These are phyloP conservation scores for Periophthalmodon schlosseri DNA, from an alignment of 2,113 vertebrate genomes.

Conservation along the genomic window DNA sequence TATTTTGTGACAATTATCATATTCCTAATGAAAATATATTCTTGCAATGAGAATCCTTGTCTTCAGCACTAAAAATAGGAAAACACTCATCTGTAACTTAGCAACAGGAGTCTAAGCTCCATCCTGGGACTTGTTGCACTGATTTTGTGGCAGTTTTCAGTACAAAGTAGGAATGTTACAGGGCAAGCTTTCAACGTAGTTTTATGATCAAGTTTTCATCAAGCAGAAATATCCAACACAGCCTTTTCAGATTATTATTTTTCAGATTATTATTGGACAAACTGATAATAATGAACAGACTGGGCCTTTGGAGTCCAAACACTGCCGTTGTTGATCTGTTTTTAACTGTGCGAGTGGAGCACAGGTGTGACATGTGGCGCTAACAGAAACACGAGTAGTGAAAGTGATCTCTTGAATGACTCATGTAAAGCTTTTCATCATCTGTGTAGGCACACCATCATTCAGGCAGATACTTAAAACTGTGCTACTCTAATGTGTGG, in stretches of 20 bases:
- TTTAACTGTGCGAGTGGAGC: background rate
- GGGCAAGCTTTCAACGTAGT: constrained; percentile 20
- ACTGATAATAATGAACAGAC: background rate
- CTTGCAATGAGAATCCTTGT: constrained; percentile 70
- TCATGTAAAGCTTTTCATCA: constrained; percentile 60
- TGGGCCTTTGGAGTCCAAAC: constrained; percentile 18
- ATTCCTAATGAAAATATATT: constrained; percentile 78
- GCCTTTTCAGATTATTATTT: background rate
- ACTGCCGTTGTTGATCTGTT: constrained; percentile 21
- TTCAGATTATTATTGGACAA: background rate
- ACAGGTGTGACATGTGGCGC: constrained; percentile 41
- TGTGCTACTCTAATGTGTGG: constrained; percentile 25
- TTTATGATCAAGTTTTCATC: constrained; percentile 1
- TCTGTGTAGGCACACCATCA: constrained; percentile 52
- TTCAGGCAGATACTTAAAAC: constrained; percentile 27
- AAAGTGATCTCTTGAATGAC: constrained; percentile 54
- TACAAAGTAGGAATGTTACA: constrained; percentile 49
- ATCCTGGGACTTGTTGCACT: constrained; percentile 77
- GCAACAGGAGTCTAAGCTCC: constrained; percentile 79
- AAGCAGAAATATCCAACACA: background rate
- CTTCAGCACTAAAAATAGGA: constrained; percentile 79
- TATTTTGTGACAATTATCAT: constrained; percentile 75
- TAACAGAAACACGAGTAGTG: constrained; percentile 46
- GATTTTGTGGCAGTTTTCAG: constrained; percentile 59
- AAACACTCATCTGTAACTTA: constrained; percentile 81